Evolutionary conservation across 2,113 vertebrate genomes (phyloP).

Genomic region (Mionectes macconnelli): DNA sequence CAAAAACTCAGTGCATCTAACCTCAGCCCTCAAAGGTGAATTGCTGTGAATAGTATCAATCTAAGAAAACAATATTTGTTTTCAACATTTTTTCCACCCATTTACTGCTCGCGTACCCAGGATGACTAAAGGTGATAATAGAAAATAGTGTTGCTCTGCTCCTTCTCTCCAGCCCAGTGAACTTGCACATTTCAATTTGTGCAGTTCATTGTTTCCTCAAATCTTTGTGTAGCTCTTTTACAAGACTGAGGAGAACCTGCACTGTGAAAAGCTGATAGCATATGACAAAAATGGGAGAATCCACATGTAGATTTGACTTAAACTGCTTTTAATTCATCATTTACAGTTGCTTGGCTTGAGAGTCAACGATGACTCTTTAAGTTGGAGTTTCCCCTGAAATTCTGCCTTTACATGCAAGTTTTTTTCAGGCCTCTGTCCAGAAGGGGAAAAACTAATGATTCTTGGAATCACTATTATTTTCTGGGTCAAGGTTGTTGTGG

Average conservation of each 20-base stretch:
- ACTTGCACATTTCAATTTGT: not conserved
- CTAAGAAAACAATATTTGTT: conserved; percentile 6
- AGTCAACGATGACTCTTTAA: conserved; percentile 10
- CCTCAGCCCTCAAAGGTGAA: not conserved
- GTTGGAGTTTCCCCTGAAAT: conserved; percentile 45
- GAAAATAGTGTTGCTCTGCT: not conserved
- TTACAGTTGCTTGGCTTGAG: not conserved
- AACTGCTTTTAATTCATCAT: not conserved
- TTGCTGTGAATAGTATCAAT: not conserved
- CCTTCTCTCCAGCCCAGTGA: not conserved
- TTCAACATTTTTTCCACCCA: not conserved
- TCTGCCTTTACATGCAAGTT: conserved; percentile 18
- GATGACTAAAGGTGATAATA: not conserved
- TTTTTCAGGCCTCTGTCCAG: conserved; percentile 24
- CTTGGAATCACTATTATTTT: conserved; percentile 1
- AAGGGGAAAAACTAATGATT: not conserved
- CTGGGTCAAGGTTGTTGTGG: not conserved
- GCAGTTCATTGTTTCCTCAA: not conserved
- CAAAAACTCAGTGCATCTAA: not conserved
- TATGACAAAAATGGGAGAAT: not conserved
- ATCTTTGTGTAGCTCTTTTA: not conserved
- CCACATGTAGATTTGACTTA: not conserved
- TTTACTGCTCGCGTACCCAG: not conserved
- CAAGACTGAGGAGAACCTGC: not conserved
- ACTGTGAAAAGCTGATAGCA: not conserved